Evolutionary conservation across 2,888 invertebrate species (phyloP).

Genomic region (Macrosiphum euphorbiae): DNA sequence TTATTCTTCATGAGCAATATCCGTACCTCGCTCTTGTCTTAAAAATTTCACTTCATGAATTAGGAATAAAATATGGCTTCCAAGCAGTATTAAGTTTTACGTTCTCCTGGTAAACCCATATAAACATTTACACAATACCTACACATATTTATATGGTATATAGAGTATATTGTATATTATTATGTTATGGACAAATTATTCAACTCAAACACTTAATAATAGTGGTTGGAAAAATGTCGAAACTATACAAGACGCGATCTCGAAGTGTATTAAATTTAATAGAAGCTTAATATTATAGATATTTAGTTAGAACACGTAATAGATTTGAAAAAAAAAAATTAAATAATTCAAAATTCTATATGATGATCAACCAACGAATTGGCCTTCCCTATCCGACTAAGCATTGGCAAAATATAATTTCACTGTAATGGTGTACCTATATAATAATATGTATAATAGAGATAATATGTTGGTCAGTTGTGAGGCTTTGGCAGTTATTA

Average conservation of each 20-base stretch:
- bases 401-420: neutral
- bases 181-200: neutral
- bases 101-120: neutral
- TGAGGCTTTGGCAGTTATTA: neutral
- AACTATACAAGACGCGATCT: neutral
- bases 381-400: neutral
- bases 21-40: too few relatives aligned
- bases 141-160: too few relatives aligned
- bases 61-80: neutral
- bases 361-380: neutral
- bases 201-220: neutral
- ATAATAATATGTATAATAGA: neutral
- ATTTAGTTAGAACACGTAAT: neutral
- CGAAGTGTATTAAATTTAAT: neutral
- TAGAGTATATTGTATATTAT: too few relatives aligned
- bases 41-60: neutral
- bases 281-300: neutral
- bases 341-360: too few relatives aligned
- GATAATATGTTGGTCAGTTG: neutral
- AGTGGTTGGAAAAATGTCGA: neutral
- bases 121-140: neutral
- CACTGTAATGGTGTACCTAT: neutral
- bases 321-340: neutral
- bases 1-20: neutral
- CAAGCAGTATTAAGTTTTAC: neutral